Base-by-base conservation (phyloP, 2,113 vertebrate genomes). In the Sorex fumeus region DNA sequence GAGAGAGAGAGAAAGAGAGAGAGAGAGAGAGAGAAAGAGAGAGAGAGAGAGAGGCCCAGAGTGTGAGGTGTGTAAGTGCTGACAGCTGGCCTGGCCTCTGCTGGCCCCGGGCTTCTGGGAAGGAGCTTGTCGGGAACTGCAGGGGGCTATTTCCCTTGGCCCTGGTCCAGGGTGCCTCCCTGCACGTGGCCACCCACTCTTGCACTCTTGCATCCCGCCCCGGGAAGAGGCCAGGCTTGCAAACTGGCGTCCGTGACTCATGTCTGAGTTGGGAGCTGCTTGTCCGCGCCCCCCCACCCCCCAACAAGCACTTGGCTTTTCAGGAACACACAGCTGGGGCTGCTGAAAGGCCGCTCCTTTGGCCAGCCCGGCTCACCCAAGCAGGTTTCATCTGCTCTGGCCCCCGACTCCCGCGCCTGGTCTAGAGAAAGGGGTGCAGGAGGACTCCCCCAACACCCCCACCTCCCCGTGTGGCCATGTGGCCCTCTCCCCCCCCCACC, bases 161-260 rank as follows among this genome's bases (percentile, higher is more conserved):
- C 75, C 3, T 0, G 25, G 27, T 25, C 94, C 87, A 83, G 0
- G 4, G 36, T 79, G 53, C 77, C 84, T 95, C 79, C 53, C 76
- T 87, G 93, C 94, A 91, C 64, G 30, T 96, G 96, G 84, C 96
- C 95, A 86, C 75, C 93, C 91, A 50, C 36, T 64, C 89, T 1
- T 0, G 70, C n/a, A 53, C 93, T n/a, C n/a, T n/a, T n/a, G n/a
- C n/a, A n/a, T n/a, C n/a, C 77, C 93, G 89, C 94, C 89, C 91
- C 10, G 0, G 70, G 92, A 95, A 89, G 93, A 96, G 93, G 91
- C 95, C 78, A 93, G 93, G 78, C 80, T 91, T 93, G 93, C 90
- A 94, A 93, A 90, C 86, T 92, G 94, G 91, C 82, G 25, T 77
- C 64, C 8, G 0, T 87, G 93, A 93, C 94, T 96, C 94, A 91